Evolutionary conservation across 1,140 invertebrate species (phyloP).

Genomic region (Atta texana): DNA sequence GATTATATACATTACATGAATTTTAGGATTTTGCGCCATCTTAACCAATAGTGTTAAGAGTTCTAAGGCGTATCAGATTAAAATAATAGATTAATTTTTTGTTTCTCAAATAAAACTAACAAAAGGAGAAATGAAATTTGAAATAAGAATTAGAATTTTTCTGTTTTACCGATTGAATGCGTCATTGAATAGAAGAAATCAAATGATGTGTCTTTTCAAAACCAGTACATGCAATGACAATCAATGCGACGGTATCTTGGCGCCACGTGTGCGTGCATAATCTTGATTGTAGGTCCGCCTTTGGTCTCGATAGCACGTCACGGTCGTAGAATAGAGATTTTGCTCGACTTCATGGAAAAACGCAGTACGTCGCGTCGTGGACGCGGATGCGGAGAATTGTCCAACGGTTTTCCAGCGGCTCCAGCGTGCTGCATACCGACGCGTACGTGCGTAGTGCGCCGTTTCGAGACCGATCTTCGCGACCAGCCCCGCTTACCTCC

Average conservation of each 20-base stretch:
- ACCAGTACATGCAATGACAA: not conserved
- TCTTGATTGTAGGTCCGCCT: conserved; percentile 29
- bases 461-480: conserved; percentile 66
- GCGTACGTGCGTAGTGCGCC: conserved; percentile 63
- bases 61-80: not conserved
- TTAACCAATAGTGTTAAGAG: not conserved
- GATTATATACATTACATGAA: conserved; percentile 10
- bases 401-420: conserved; percentile 62
- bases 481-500: conserved; percentile 44
- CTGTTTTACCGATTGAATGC: not conserved
- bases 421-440: conserved; percentile 57
- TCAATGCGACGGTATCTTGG: conserved; percentile 53
- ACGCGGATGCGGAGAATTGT: conserved; percentile 22
- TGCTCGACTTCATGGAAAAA: conserved; percentile 64
- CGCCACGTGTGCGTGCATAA: conserved; percentile 61
- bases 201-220: not conserved
- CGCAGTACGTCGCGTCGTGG: conserved; percentile 39
- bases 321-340: conserved; percentile 70
- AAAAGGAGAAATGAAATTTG: no score
- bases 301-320: conserved; percentile 44
- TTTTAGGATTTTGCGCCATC: not conserved
- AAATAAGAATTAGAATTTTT: not conserved
- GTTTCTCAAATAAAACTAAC: not conserved
- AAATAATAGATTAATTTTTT: conserved; percentile 21
- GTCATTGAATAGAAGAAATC: not conserved